Evolutionary conservation across 2,797 vertebrate genomes (phyloP), one percentile per base, ranked within the genome.

Genomic region (Podarcis siculus): DNA sequence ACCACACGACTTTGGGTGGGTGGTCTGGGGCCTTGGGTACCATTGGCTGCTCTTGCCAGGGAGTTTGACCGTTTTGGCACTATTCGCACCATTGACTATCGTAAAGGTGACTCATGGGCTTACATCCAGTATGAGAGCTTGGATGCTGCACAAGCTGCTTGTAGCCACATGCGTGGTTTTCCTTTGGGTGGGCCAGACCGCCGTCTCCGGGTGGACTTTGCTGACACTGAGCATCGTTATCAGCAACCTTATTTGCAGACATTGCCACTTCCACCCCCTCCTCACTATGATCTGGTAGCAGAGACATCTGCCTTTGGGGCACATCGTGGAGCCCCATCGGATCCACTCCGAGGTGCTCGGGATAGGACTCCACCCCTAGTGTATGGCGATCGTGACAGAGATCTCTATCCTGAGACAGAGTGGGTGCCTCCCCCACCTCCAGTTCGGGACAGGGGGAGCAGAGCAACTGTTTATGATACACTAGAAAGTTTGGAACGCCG

Each of bases 31-130:
- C 98, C 98, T 2, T 99, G 99, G 99, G 98, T 99, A 85, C 99
- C 99, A 2, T 91, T 99, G 19, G 98, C 98, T 0, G 98, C 98
- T 2, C 94, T 99, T 83, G 99, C 99, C 55, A 97, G 99, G 94
- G 99, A 99, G 89, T 99, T 99, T 96, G 99, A 99, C 92, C 98
- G 99, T 17, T 99, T 99, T 96, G 99, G 99, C 89, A 99, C 99
- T 27, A 99, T 99, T 90, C 97, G 99, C 94, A 99, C 98, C 61
- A 99, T 99, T 83, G 99, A 99, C 95, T 99, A 99, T 93, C 98
- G 98, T 88, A 99, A 99, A 93, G 99, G 99, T 17, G 99, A 99
- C 95, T 98, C 98, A 0, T 99, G 98, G 98, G 99, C 99, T 1
- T 99, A 99, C 66, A 99, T 99, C 95, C 99, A 99, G 95, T 99